Evolutionary conservation across 2,888 invertebrate species (phyloP), one percentile per base, ranked within the genome.

Genomic region (Lacanobia oleracea): DNA sequence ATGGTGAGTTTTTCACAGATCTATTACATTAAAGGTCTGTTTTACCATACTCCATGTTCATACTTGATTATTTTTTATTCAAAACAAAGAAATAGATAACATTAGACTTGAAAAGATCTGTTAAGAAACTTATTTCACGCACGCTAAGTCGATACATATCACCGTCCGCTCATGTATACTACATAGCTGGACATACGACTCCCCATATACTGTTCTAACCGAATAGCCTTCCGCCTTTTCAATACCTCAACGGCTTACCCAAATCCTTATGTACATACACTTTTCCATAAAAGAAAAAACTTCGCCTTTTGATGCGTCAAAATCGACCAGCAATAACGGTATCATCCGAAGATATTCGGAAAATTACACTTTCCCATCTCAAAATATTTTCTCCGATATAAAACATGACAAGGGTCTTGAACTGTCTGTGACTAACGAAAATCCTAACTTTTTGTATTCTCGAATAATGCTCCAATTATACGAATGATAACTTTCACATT

Each of bases 401-500:
- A 70, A 72, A 72, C 75, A 81, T 72, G 84, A 83, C 74, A 71
- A 81, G 82, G 81, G 84, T 84, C 70, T 72, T 59, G 75, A 67
- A 79, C 67, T 65, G 70, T 57, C 77, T 69, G 59, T 66, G 66
- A 59, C 67, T 69, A 77, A 72, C 71, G 43, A 65, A 72, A 80
- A 53, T 71, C 43, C 67, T 56, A 72, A 75, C 57, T 81, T 84
- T 80, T 75, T 61, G 56, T 84, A 67, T 84, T 62, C 82, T 62
- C 82, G 66, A 67, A 82, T 78, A 72, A 78, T 82, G 54, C 62
- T 74, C 69, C 83, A 85, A 83, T 83, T 85, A 83, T 82, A 61
- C 79, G 83, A 75, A 71, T 71, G 62, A 76, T 81, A 82, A 72
- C 71, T 72, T 84, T 87, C 83, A 85, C 79, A 86, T 82, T 79